A percentile compares a stretch with the other conserved stretches of the same genome.
Conservation (phyloP, 2,797 vertebrate genomes). For the Zalophus californianus region DNA sequence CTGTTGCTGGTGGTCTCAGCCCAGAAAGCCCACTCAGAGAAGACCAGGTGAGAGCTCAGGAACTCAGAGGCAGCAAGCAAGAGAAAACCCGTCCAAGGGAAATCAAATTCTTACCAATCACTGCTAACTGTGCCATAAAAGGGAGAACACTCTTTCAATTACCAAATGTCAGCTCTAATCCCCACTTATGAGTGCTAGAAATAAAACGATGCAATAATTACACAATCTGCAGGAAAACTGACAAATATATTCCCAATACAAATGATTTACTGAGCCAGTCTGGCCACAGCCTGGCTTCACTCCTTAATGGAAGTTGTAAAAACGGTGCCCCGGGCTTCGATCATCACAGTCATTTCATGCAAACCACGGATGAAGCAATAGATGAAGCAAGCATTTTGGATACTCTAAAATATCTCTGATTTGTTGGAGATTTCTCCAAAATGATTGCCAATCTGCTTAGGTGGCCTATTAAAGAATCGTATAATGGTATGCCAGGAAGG, state of each 20-base stretch:
- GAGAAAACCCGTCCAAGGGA: slow-evolving; percentile 78
- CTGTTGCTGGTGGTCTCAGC: background rate
- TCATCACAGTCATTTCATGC: slow-evolving; percentile 86
- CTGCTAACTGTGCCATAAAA: slow-evolving; percentile 72
- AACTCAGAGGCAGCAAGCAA: slow-evolving; percentile 33
- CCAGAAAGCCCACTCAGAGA: background rate
- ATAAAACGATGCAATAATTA: slow-evolving; percentile 86
- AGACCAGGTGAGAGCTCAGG: background rate
- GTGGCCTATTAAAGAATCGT: slow-evolving; percentile 73
- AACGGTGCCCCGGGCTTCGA: slow-evolving; percentile 76
- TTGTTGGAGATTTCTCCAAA: slow-evolving; percentile 77
- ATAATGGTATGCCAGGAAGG: background rate
- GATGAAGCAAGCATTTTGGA: slow-evolving; percentile 82
- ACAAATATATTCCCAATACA: slow-evolving; percentile 86
- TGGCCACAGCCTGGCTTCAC: slow-evolving; percentile 73
- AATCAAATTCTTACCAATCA: slow-evolving; percentile 81
- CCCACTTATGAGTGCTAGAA: slow-evolving; percentile 82
- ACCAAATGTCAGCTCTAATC: slow-evolving; percentile 85
- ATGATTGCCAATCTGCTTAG: slow-evolving; percentile 75
- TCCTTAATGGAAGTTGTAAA: slow-evolving; percentile 84
- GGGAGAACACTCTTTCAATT: slow-evolving; percentile 83
- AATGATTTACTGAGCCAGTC: slow-evolving; percentile 82
- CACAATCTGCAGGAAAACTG: slow-evolving; percentile 86
- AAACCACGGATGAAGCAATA: slow-evolving; percentile 86
- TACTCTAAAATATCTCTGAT: slow-evolving; percentile 76